phyloP scores from a whole-genome alignment of 2,888 invertebrate genomes.

The Notocelia uddmanniana region DNA sequence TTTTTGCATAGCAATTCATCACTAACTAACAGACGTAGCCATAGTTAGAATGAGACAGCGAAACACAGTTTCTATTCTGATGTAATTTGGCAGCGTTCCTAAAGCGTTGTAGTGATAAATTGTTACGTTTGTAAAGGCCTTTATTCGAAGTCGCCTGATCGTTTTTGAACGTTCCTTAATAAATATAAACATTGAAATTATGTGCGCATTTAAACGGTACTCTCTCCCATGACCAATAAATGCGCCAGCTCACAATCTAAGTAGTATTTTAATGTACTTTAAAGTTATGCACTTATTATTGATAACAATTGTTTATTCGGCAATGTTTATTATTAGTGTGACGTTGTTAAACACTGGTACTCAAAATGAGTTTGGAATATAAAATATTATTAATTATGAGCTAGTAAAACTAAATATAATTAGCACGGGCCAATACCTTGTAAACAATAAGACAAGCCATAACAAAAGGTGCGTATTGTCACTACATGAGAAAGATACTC shows the following conservation, averaged over 20 bases:
- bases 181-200: conserved; percentile 36
- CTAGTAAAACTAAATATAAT: conserved; percentile 8
- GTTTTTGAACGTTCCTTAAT: conserved; percentile 7
- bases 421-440: conserved; percentile 6
- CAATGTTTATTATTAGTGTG: conserved; percentile 27
- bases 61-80: too few relatives aligned
- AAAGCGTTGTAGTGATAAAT: too few relatives aligned
- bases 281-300: conserved; percentile 24
- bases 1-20: too few relatives aligned
- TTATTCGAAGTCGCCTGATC: not conserved
- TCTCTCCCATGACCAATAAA: conserved; percentile 54
- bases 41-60: too few relatives aligned
- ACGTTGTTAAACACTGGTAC: conserved; percentile 16
- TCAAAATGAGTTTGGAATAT: conserved; percentile 15
- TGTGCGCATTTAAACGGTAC: conserved; percentile 36
- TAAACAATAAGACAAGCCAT: conserved; percentile 10
- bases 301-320: conserved; percentile 26
- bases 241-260: conserved; percentile 37
- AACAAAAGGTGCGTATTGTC: not conserved
- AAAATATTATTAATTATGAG: conserved; percentile 6
- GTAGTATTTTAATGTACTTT: conserved; percentile 27
- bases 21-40: too few relatives aligned
- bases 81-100: too few relatives aligned
- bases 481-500: not conserved
- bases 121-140: too few relatives aligned